Percentiles rank a stretch among this genome's conserved stretches.
Conservation (phyloP, 2,888 invertebrate species). For the Harmothoe impar region DNA sequence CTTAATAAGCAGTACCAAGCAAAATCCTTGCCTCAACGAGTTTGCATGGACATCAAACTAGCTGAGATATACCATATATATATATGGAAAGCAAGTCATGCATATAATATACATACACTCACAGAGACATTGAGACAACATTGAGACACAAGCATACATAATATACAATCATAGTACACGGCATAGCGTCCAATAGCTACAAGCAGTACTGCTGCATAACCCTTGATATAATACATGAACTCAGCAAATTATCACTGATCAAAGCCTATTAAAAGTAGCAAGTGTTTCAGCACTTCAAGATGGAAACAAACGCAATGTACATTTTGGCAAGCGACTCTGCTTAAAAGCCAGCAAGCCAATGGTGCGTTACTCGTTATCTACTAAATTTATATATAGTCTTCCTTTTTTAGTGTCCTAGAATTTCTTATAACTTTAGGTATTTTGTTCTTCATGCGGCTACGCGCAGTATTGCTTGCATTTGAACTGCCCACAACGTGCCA, state of each 20-base stretch:
- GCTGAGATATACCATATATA: too few relatives aligned
- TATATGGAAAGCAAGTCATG: too few relatives aligned
- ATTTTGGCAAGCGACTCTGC: conserved; percentile 27
- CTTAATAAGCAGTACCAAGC: too few relatives aligned
- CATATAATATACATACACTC: not conserved
- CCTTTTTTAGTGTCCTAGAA: not conserved
- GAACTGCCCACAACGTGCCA: not conserved
- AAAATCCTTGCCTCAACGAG: too few relatives aligned
- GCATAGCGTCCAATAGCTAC: not conserved
- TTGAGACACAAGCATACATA: too few relatives aligned
- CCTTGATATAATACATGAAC: not conserved
- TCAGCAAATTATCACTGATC: not conserved
- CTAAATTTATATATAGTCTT: not conserved
- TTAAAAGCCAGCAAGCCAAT: conserved; percentile 1
- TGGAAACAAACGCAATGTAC: not conserved
- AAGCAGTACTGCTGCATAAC: conserved; percentile 19
- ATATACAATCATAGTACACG: not conserved
- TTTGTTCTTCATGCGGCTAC: not conserved
- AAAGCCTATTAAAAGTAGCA: not conserved
- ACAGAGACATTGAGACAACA: not conserved
- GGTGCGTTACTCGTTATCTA: not conserved
- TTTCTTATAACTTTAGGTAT: not conserved
- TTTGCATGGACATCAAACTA: too few relatives aligned
- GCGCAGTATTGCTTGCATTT: not conserved
- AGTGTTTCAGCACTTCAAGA: not conserved